Conservation (phyloP, 2,888 invertebrate species). For the Phoenoteleia sp. region DNA sequence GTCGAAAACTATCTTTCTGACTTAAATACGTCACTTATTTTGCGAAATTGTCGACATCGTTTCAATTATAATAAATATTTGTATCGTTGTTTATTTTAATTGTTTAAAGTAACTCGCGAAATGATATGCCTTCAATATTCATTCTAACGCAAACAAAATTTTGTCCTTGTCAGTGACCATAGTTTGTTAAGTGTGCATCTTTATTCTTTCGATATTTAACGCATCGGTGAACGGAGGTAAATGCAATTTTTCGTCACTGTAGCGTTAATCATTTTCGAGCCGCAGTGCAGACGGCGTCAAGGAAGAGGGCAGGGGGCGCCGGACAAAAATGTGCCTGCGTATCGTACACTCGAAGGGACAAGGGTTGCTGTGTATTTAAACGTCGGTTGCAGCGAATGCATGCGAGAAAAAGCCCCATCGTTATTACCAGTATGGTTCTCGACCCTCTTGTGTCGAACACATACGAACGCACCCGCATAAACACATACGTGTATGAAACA, state of each 20-base stretch:
- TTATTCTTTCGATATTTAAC: not conserved
- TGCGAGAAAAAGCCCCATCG: constrained; percentile 52
- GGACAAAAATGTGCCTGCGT: constrained; percentile 32
- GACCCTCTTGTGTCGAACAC: constrained; percentile 26
- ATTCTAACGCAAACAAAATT: no score
- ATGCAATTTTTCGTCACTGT: not conserved
- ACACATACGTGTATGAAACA: constrained; percentile 25
- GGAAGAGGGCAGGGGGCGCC: not conserved
- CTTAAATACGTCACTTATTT: no score
- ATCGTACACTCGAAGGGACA: constrained; percentile 40
- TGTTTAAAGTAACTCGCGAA: no score
- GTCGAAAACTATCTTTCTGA: no score
- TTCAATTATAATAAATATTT: no score
- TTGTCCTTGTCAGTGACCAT: no score
- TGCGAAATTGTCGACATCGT: no score
- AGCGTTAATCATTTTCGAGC: constrained; percentile 33
- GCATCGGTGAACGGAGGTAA: not conserved
- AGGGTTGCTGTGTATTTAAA: constrained; percentile 49
- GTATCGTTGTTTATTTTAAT: no score
- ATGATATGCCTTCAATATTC: no score
- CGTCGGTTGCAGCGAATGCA: constrained; percentile 59
- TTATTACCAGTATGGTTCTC: constrained; percentile 29
- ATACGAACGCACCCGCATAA: not conserved
- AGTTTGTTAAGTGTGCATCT: no score
- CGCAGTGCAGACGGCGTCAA: not conserved